Percentiles rank a stretch among this genome's conserved stretches.
Conservation (phyloP, 2,797 vertebrate genomes). For the Tolypeutes matacus region DNA sequence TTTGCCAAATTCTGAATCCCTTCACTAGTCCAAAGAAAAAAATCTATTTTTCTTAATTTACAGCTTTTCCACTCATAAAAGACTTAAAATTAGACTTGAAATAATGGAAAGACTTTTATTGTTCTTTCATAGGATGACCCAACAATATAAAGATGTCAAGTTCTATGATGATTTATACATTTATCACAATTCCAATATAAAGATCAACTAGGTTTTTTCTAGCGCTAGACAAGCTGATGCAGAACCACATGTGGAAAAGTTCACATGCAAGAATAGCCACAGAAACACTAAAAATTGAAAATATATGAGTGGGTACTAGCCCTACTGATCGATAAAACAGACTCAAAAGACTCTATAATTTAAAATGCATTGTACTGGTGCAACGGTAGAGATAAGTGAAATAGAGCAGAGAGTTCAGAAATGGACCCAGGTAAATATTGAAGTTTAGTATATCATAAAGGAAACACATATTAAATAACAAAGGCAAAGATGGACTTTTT, state of each 20-base stretch:
- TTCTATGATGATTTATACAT: not conserved
- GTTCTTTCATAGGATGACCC: not conserved
- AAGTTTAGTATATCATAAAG: slow-evolving; percentile 8
- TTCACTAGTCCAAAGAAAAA: not conserved
- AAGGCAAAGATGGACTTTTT: no score
- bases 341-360: not conserved
- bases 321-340: not conserved
- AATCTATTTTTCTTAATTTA: not conserved
- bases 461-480: not conserved
- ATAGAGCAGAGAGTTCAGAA: not conserved
- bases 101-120: slow-evolving; percentile 14
- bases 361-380: not conserved
- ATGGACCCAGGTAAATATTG: not conserved
- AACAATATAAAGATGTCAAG: not conserved
- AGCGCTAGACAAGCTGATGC: not conserved
- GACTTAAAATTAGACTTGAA: not conserved
- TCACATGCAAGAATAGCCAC: not conserved
- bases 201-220: not conserved
- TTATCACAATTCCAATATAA: not conserved
- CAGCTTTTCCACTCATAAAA: slow-evolving; percentile 12
- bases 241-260: not conserved
- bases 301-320: not conserved
- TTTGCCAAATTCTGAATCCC: not conserved
- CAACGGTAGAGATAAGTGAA: not conserved
- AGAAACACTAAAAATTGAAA: slow-evolving; percentile 9